phyloP scores from a whole-genome alignment of 1,140 invertebrate genomes.

The Sinella curviseta region DNA sequence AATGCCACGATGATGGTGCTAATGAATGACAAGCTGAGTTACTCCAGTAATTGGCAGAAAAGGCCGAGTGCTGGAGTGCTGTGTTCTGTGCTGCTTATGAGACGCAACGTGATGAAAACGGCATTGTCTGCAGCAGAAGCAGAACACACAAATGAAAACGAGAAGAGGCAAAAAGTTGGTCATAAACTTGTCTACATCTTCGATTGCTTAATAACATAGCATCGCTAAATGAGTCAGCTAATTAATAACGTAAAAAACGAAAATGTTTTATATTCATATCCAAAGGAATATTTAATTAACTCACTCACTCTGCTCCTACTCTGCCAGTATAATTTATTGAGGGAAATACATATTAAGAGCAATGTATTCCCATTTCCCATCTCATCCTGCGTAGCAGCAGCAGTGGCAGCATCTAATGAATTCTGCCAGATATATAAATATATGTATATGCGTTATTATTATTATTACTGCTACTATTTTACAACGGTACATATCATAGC shows the following conservation, averaged over 20 bases:
- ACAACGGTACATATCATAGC: too few species aligned
- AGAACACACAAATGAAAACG: neutral
- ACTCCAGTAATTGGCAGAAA: too few species aligned
- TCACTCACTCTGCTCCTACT: neutral
- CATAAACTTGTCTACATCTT: neutral
- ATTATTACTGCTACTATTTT: too few species aligned
- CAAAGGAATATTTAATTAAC: slow-evolving; percentile 1
- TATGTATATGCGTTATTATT: too few species aligned
- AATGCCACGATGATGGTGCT: too few species aligned
- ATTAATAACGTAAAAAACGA: neutral
- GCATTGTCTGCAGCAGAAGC: too few species aligned
- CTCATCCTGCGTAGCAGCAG: neutral
- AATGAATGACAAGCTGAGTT: too few species aligned
- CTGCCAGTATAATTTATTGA: neutral
- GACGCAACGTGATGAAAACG: too few species aligned
- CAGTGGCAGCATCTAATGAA: neutral
- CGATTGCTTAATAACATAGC: neutral
- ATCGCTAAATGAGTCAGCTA: neutral
- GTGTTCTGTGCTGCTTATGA: too few species aligned
- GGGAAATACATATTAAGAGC: neutral
- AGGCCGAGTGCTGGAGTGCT: too few species aligned
- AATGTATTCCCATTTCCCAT: neutral
- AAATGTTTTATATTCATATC: slow-evolving; percentile 2
- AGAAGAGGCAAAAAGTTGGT: neutral
- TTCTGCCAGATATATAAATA: neutral